These are phyloP conservation scores for Leucoraja erinaceus DNA, from an alignment of 2,113 vertebrate genomes.

Conservation along the genomic window DNA sequence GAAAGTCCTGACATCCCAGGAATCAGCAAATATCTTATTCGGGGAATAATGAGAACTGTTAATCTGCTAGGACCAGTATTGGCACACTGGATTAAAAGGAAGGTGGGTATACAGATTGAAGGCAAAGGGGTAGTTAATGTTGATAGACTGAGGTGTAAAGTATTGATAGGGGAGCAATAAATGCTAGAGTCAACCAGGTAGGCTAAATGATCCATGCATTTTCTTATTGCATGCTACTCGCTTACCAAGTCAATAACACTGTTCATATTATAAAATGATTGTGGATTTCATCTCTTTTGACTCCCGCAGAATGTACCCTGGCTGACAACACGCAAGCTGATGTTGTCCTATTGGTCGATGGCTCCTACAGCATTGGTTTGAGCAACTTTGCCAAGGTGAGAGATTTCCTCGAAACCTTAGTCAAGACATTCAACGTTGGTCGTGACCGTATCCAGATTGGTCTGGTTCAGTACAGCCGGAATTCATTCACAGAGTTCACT, in stretches of 20 bases:
- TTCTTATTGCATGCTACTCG: not conserved
- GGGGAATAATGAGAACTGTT: not conserved
- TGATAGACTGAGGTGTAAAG: too few relatives aligned
- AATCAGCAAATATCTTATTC: not conserved
- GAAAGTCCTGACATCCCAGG: too few relatives aligned
- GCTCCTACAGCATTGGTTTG: slow-evolving; percentile 93
- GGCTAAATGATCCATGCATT: not conserved
- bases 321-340: slow-evolving; percentile 91
- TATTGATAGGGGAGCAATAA: too few relatives aligned
- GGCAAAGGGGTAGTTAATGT: too few relatives aligned
- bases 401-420: slow-evolving; percentile 88
- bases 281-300: slow-evolving; percentile 23
- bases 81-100: too few relatives aligned
- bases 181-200: not conserved
- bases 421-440: slow-evolving; percentile 88
- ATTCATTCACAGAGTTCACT: slow-evolving; percentile 87
- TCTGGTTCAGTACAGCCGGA: slow-evolving; percentile 93
- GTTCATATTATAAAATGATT: not conserved
- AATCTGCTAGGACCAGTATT: not conserved
- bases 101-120: too few relatives aligned
- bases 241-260: not conserved
- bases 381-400: slow-evolving; percentile 94
- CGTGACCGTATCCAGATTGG: slow-evolving; percentile 85
- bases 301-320: slow-evolving; percentile 77
- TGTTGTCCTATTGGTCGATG: slow-evolving; percentile 91